Percentiles rank a stretch among this genome's conserved stretches.
Evolutionary conservation across 2,797 vertebrate genomes (phyloP).

Genomic region (Clarias pachynema): DNA sequence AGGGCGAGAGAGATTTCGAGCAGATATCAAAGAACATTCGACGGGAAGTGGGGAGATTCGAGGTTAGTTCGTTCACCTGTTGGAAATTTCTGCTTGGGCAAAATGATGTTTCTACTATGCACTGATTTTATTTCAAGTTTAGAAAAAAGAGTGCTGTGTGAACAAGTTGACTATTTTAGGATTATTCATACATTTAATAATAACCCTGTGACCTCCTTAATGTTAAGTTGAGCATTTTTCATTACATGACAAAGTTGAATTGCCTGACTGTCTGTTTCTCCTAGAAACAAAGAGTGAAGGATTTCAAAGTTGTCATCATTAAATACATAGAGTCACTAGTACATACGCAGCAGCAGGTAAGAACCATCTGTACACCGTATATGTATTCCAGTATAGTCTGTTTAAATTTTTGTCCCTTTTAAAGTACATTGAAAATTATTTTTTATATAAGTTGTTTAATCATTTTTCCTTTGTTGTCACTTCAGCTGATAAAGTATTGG

Average conservation of each 20-base stretch:
- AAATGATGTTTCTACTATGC: constrained; percentile 18
- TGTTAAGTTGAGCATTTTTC: background rate
- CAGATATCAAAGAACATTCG: constrained; percentile 97
- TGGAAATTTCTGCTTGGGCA: constrained; percentile 49
- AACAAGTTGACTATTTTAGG: background rate
- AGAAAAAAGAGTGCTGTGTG: background rate
- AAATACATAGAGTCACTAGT: constrained; percentile 97
- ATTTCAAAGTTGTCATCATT: constrained; percentile 94
- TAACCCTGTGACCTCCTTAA: background rate
- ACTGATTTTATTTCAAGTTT: background rate
- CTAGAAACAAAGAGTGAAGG: constrained; percentile 95
- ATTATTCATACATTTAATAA: background rate
- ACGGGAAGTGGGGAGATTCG: constrained; percentile 93
- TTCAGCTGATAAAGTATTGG: constrained; percentile 97
- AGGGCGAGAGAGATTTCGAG: constrained; percentile 96
- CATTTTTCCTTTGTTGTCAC: constrained; percentile 38
- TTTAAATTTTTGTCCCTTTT: too few relatives aligned
- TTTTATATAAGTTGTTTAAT: background rate
- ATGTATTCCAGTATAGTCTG: background rate
- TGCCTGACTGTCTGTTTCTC: constrained; percentile 50
- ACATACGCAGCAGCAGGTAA: constrained; percentile 96
- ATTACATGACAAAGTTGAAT: background rate
- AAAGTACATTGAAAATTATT: background rate
- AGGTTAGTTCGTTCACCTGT: constrained; percentile 81
- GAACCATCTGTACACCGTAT: background rate